Conservation (phyloP, 2,113 vertebrate species). For the Loxodonta africana region DNA sequence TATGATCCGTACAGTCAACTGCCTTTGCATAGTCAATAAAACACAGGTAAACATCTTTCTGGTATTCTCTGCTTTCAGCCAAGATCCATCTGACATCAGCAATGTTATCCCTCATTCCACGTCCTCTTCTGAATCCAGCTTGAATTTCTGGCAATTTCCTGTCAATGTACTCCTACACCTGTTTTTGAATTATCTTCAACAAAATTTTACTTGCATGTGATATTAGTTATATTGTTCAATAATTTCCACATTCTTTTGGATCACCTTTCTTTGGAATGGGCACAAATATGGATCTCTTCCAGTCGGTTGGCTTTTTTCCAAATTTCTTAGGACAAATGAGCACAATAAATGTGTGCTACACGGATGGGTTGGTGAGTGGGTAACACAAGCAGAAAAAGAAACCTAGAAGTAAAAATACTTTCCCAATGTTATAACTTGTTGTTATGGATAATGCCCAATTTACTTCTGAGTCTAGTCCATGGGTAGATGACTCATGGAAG, state of each 20-base stretch:
- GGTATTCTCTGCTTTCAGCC: no score
- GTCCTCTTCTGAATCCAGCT: neutral
- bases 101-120: neutral
- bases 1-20: no score
- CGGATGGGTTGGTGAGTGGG: neutral
- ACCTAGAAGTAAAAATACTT: neutral
- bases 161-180: no score
- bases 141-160: neutral
- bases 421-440: neutral
- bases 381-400: neutral
- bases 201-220: no score
- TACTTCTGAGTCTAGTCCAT: neutral
- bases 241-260: neutral
- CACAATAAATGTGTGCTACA: neutral
- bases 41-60: no score
- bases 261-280: neutral
- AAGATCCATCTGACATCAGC: no score
- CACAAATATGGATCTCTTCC: neutral
- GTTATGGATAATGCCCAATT: neutral
- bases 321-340: neutral
- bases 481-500: neutral
- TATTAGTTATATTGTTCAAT: neutral
- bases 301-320: neutral
- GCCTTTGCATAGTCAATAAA: neutral
- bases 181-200: no score